Evolutionary conservation across 2,113 vertebrate species (phyloP), one percentile per base, ranked within the genome.

Genomic region (Malurus elegans): DNA sequence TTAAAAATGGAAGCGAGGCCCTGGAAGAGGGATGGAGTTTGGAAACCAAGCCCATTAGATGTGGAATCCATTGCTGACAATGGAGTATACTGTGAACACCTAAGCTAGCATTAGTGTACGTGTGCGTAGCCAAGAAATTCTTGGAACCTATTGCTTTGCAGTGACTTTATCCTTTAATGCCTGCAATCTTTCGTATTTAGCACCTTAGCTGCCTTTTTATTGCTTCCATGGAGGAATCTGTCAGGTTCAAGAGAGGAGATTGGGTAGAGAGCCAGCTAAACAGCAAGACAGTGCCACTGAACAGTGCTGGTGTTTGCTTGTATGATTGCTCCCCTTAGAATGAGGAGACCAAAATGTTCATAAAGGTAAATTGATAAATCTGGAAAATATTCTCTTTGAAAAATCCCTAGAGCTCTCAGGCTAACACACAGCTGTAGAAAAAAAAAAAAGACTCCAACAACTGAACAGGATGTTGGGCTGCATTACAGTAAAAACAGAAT

Each of bases 131-230:
- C 91, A 92, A 90, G 94, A 94, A 96, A 85, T 87, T 92, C 87
- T 89, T 91, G 87, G 86, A 91, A 88, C 56, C 83, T 64, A 3
- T 69, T 88, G 64, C 86, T 58, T 91, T 92, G 69, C 65, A 88
- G 53, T 67, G 86, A 62, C 53, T 92, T 91, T 87, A 97, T 86
- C 87, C 84, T 81, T 91, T 94, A 91, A 90, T 83, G 81, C 81
- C 74, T 85, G n/a, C 89, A 72, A 40, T 50, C 78, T 91, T 81
- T 48, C 0, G 1, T 62, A 53, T 89, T 96, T 95, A 93, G 81
- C 89, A 95, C 94, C 73, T 94, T 67, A 86, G 74, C 40, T 79
- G 90, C 78, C 23, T 79, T 93, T 92, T 91, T 90, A 82, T 90
- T 69, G 54, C 66, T 92, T 95, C 78, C 45, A 62, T 40, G 38